Conservation (phyloP, 2,113 vertebrate species). For the Nibea albiflora region DNA sequence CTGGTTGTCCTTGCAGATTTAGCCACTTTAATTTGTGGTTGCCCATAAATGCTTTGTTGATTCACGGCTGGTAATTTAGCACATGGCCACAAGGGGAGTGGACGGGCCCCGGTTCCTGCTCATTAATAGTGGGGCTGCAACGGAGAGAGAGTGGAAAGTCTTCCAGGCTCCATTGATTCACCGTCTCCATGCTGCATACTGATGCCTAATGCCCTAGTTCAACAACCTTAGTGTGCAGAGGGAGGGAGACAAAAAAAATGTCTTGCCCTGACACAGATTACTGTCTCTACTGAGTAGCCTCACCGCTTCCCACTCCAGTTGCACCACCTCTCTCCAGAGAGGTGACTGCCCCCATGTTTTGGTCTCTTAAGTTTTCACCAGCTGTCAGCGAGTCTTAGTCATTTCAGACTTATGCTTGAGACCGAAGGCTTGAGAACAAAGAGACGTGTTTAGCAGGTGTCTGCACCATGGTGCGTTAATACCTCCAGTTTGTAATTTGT, state of each 20-base stretch:
- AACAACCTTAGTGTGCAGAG: constrained; percentile 36
- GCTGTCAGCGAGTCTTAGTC: constrained; percentile 47
- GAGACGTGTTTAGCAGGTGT: constrained; percentile 33
- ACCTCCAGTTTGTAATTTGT: constrained; percentile 13
- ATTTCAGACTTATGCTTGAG: constrained; percentile 33
- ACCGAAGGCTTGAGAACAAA: constrained; percentile 38
- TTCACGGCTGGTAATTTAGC: constrained; percentile 88
- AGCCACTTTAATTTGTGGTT: constrained; percentile 88
- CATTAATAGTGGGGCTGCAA: constrained; percentile 83
- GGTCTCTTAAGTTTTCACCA: constrained; percentile 55
- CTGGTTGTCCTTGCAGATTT: constrained; percentile 89
- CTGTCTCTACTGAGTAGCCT: constrained; percentile 27
- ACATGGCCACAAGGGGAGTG: constrained; percentile 58
- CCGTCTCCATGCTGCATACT: constrained; percentile 64
- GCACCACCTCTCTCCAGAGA: constrained; percentile 50
- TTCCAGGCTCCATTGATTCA: constrained; percentile 84
- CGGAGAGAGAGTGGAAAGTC: constrained; percentile 81
- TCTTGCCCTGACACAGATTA: constrained; percentile 53
- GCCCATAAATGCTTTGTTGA: constrained; percentile 90
- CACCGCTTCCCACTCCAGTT: constrained; percentile 32
- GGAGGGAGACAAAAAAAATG: constrained; percentile 24
- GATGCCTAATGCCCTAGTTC: constrained; percentile 61
- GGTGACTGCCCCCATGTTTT: constrained; percentile 47
- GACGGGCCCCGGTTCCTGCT: constrained; percentile 74
- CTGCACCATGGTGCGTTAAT: constrained; percentile 22